Base-by-base conservation (phyloP, 2,797 vertebrate genomes). In the Mus caroli region DNA sequence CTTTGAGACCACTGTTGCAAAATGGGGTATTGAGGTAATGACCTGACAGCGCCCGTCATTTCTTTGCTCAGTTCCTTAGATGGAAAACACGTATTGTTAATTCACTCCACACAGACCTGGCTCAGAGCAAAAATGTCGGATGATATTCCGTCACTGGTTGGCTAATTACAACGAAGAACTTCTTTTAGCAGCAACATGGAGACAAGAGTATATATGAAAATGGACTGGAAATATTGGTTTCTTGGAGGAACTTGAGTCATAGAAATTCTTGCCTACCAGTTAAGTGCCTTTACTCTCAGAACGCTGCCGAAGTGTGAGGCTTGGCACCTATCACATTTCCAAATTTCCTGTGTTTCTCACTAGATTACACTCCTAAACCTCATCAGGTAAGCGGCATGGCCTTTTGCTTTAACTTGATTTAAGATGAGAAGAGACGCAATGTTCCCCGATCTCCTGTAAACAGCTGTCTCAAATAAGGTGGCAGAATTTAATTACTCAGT, bases 261-360 rank as follows among this genome's bases (percentile, higher is more conserved):
- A 62, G 80, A 60, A 3, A 0, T 31, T 46, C 60, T 85, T 58
- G 40, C 80, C 69, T 83, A 34, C 58, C 14, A 50, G 83, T 28
- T 31, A 93, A 96, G 96, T 94, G 94, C 95, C 96, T 93, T 96
- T 92, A 69, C 73, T 91, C 64, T 85, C 82, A 91, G 62, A 80
- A 50, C 0, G 14, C 46, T 96, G 37, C 64, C 56, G 22, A 90
- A 40, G 17, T 20, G 3, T 56, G 26, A 50, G 67, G 77, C 34
- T 31, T 58, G 43, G 84, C 62, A 69, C 50, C 58, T 37, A 40
- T 69, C 4, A 73, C 50, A 60, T 64, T 84, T 60, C 71, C 60
- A 40, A 3, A 71, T 67, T 89, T n/a, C 46, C 73, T 34, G 34
- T 86, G 28, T 34, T 83, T 95, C 73, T 86, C 43, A 71, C 83